phyloP scores from a whole-genome alignment of 2,888 invertebrate genomes.

The Tortricodes alternella region DNA sequence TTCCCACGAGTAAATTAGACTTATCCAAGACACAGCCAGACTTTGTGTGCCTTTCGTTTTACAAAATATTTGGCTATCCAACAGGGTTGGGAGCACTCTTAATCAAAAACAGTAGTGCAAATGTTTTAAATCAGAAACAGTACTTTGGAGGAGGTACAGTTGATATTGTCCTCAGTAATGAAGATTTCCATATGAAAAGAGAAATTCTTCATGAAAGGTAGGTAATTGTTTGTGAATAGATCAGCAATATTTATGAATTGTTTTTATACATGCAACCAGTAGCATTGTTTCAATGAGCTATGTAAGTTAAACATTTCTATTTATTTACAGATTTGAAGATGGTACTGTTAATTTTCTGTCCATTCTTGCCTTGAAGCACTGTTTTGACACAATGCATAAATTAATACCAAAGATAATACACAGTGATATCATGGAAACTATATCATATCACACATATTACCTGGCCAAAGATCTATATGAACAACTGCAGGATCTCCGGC shows the following conservation, averaged over 20 bases:
- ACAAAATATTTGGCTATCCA: conserved; percentile 97
- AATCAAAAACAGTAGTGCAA: conserved; percentile 85
- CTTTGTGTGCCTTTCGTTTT: conserved; percentile 96
- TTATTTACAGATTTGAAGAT: conserved; percentile 92
- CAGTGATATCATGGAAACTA: conserved; percentile 81
- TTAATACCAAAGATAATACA: conserved; percentile 81
- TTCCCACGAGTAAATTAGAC: conserved; percentile 90
- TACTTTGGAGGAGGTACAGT: conserved; percentile 98
- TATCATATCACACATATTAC: conserved; percentile 88
- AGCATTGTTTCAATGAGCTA: neutral
- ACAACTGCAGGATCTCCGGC: conserved; percentile 84
- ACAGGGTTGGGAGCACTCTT: conserved; percentile 96
- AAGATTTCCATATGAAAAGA: conserved; percentile 88
- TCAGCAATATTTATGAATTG: neutral
- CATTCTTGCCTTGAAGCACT: conserved; percentile 91
- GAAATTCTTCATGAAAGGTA: conserved; percentile 89
- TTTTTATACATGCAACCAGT: too few relatives aligned
- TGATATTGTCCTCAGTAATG: conserved; percentile 88
- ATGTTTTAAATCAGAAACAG: conserved; percentile 83
- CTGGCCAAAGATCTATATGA: conserved; percentile 89
- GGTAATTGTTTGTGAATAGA: conserved; percentile 74
- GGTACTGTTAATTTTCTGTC: conserved; percentile 95
- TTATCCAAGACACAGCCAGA: conserved; percentile 89
- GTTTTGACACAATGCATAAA: conserved; percentile 88
- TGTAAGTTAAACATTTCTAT: conserved; percentile 3